Percentiles rank a stretch among this genome's conserved stretches.
These are phyloP conservation scores for Mellilla xanthometata DNA, from an alignment of 2,888 invertebrate genomes.

Conservation along the genomic window DNA sequence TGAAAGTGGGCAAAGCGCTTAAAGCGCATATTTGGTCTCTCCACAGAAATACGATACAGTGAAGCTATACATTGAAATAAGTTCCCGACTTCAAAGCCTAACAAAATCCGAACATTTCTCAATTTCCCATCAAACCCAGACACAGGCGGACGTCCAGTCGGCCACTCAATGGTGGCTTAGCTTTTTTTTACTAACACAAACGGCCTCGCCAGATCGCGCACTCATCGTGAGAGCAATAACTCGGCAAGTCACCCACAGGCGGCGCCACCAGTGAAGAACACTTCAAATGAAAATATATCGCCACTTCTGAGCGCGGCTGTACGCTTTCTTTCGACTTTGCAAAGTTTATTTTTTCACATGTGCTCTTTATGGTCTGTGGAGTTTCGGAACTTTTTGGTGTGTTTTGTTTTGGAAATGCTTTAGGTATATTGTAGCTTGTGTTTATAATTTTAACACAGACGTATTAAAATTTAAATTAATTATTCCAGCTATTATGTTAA, in stretches of 20 bases:
- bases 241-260: conserved; percentile 67
- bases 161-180: background rate
- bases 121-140: conserved; percentile 6
- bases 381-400: background rate
- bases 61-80: too few species aligned
- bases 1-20: too few species aligned
- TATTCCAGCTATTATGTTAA: too few species aligned
- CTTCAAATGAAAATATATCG: conserved; percentile 61
- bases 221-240: conserved; percentile 63
- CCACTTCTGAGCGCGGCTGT: conserved; percentile 47
- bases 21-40: too few species aligned
- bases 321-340: conserved; percentile 28
- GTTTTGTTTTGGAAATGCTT: too few species aligned
- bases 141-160: too few species aligned
- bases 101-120: background rate
- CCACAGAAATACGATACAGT: too few species aligned
- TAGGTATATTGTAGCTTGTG: too few species aligned
- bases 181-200: conserved; percentile 58
- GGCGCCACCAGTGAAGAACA: conserved; percentile 54
- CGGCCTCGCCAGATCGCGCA: conserved; percentile 42
- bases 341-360: conserved; percentile 8
- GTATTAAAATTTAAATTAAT: too few species aligned
- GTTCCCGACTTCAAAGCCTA: too few species aligned
- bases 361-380: background rate
- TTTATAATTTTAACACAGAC: too few species aligned